Percentiles rank a stretch among this genome's conserved stretches.
These are phyloP conservation scores for Rotaria socialis DNA, from an alignment of 2,888 invertebrate genomes.

Conservation along the genomic window DNA sequence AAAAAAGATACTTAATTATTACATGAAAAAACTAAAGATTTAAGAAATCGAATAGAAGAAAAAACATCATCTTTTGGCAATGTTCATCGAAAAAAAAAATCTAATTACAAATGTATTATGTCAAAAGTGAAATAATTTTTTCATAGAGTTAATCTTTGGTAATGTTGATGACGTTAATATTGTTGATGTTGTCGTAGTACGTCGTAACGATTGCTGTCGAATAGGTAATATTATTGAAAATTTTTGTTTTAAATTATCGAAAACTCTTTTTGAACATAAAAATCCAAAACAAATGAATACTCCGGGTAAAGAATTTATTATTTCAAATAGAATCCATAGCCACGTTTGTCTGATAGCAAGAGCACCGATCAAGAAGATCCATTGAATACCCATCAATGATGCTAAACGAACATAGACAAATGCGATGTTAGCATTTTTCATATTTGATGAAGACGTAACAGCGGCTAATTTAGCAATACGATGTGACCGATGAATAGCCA, in stretches of 20 bases:
- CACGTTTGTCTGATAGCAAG: neutral
- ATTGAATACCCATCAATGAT: conserved; percentile 27
- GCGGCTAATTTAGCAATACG: neutral
- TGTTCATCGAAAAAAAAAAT: too few species aligned
- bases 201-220: neutral
- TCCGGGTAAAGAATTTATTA: neutral
- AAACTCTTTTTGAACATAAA: neutral
- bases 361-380: neutral
- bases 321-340: conserved; percentile 21
- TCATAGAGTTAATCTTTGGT: neutral
- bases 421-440: neutral
- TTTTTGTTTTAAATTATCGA: neutral
- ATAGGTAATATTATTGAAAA: neutral
- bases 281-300: conserved; percentile 10
- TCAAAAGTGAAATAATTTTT: neutral
- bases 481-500: neutral
- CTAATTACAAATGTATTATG: neutral
- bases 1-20: too few species aligned
- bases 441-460: neutral
- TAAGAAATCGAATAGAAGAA: too few species aligned
- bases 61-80: too few species aligned
- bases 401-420: conserved; percentile 12
- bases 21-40: too few species aligned
- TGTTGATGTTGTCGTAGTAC: neutral
- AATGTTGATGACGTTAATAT: neutral